Evolutionary conservation across 2,888 invertebrate species (phyloP), one percentile per base, ranked within the genome.

Genomic region (Lasius platythorax): DNA sequence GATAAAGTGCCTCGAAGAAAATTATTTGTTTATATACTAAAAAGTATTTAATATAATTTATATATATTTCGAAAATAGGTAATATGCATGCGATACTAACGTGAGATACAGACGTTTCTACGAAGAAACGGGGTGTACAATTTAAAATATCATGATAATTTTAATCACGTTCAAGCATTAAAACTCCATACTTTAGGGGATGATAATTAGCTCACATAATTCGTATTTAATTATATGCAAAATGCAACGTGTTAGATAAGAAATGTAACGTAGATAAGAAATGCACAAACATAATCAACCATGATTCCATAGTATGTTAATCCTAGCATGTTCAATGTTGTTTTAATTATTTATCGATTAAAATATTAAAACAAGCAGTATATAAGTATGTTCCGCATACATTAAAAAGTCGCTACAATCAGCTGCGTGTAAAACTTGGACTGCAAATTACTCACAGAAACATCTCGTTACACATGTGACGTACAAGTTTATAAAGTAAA

Each of bases 311-410:
- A 33, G 28, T 46, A 43, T 4, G 15, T 58, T 79, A 78, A 79
- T 79, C 23, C 4, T 72, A 46, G 61, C 61, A 72, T 61, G 61
- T 8, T 61, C 11, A 70, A 43, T 43, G 30, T 23, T 43, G 11
- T 72, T 72, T 79, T 61, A 43, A 79, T 79, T 79, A 61, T 72
- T 72, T 72, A 72, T 61, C 43, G 43, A 79, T 72, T 79, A 23
- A 79, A 58, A 72, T 33, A 79, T 72, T 79, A 23, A 79, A 58
- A 72, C 46, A 70, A 79, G 9, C 15, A n/a, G 28, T 37, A 5
- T 5, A 37, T 64, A 67, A 15, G 23, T 53, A 76, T 3, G 18
- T 8, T 67, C 2, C 58, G 28, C 30, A 23, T 58, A 8, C 8
- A 61, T 79, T 79, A 3, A 6, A 68, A 46, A 43, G 23, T 43